Evolutionary conservation across 2,888 invertebrate species (phyloP).

Genomic region (Teleiodes luculella): DNA sequence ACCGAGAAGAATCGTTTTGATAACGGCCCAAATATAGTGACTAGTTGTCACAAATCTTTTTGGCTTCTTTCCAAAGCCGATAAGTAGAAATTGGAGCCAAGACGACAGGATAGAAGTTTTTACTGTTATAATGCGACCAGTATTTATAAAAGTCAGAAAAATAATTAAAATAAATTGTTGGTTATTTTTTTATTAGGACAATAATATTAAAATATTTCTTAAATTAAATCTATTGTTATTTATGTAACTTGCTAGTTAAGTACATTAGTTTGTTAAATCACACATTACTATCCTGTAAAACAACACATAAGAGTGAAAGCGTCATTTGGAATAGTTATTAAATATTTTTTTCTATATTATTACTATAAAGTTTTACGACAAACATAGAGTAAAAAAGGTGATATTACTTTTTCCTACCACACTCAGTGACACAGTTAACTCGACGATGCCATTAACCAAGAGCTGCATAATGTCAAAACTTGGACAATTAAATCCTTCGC

Average conservation of each 20-base stretch:
- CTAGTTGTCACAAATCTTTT: neutral
- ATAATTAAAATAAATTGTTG: no score
- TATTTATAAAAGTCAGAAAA: no score
- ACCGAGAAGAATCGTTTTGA: neutral
- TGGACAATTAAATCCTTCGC: neutral
- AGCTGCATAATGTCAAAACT: neutral
- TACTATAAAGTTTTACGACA: no score
- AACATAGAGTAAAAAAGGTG: neutral
- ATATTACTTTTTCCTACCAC: neutral
- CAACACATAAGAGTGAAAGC: no score
- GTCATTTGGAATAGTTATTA: no score
- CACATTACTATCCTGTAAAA: no score
- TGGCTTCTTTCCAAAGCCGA: neutral
- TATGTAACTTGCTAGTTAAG: no score
- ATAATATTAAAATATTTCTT: no score
- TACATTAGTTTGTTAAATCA: no score
- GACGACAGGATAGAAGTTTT: neutral
- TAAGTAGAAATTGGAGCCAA: neutral
- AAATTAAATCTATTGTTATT: no score
- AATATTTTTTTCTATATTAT: no score
- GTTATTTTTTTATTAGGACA: no score
- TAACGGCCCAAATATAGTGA: neutral
- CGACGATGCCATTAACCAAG: neutral
- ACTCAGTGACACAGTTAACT: neutral
- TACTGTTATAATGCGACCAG: neutral